Evolutionary conservation across 2,797 vertebrate genomes (phyloP).

Genomic region (Decapterus maruadsi): DNA sequence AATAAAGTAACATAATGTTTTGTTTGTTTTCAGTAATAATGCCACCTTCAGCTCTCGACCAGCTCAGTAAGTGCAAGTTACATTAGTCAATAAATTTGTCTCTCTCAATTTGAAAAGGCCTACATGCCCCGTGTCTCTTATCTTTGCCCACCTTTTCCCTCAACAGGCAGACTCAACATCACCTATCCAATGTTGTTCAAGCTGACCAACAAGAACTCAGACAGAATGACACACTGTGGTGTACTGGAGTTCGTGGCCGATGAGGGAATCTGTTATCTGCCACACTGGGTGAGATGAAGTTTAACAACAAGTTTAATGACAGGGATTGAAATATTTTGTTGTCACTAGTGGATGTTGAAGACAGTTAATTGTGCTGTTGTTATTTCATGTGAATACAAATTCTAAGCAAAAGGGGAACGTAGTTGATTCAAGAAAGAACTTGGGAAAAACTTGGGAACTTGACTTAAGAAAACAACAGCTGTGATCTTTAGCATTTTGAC

Average conservation of each 20-base stretch:
- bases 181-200: conserved; percentile 99
- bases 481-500: not conserved
- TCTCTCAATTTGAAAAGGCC: not conserved
- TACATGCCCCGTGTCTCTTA: not conserved
- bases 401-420: no score
- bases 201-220: conserved; percentile 98
- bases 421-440: no score
- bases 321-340: not conserved
- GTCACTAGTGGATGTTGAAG: no score
- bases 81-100: not conserved
- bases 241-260: conserved; percentile 99
- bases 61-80: conserved; percentile 94
- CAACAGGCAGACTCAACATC: conserved; percentile 95
- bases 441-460: no score
- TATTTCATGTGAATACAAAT: no score
- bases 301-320: not conserved
- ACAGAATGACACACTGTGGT: conserved; percentile 98
- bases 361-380: no score
- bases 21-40: conserved; percentile 91
- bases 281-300: conserved; percentile 92
- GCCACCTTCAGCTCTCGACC: conserved; percentile 98
- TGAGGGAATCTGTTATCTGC: conserved; percentile 98
- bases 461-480: no score
- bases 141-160: not conserved
- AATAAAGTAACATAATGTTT: not conserved